phyloP scores from a whole-genome alignment of 2,888 invertebrate species.

The Hirtodrosophila confusa region DNA sequence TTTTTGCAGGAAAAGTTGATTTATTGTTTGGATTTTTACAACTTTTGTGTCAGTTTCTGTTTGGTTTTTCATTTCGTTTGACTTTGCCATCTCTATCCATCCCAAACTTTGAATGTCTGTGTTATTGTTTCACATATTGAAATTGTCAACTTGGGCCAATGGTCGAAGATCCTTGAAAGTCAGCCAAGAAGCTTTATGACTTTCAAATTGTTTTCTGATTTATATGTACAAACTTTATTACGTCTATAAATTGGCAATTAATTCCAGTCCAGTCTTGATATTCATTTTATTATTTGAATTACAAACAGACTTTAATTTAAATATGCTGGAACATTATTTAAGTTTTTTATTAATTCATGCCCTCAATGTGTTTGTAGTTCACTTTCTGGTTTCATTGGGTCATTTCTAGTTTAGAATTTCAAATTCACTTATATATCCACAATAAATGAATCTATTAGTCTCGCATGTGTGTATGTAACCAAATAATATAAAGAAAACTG shows the following conservation, averaged over 20 bases:
- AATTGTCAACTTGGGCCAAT: slow-evolving; percentile 34
- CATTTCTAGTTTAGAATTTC: too few species aligned
- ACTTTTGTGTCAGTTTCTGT: slow-evolving; percentile 58
- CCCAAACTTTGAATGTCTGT: slow-evolving; percentile 26
- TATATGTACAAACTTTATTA: slow-evolving; percentile 20
- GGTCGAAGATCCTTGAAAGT: slow-evolving; percentile 35
- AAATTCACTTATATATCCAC: too few species aligned
- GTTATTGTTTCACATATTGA: slow-evolving; percentile 42
- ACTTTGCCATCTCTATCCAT: slow-evolving; percentile 28
- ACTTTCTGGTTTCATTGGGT: too few species aligned
- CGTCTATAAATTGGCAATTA: slow-evolving; percentile 10
- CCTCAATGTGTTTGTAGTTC: too few species aligned
- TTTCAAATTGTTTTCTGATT: slow-evolving; percentile 42
- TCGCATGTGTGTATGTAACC: too few species aligned
- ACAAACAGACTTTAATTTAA: too few species aligned
- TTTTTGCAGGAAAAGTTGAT: slow-evolving; percentile 57
- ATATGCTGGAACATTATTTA: background rate
- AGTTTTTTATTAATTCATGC: too few species aligned
- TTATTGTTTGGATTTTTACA: slow-evolving; percentile 59
- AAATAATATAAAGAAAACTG: too few species aligned
- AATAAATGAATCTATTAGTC: too few species aligned
- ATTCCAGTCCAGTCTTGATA: too few species aligned
- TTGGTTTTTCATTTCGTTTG: slow-evolving; percentile 58
- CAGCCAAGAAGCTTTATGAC: slow-evolving; percentile 24
- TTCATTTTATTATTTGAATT: too few species aligned